Base-by-base conservation (phyloP, 2,113 vertebrate species). In the Reinhardtius hippoglossoides region DNA sequence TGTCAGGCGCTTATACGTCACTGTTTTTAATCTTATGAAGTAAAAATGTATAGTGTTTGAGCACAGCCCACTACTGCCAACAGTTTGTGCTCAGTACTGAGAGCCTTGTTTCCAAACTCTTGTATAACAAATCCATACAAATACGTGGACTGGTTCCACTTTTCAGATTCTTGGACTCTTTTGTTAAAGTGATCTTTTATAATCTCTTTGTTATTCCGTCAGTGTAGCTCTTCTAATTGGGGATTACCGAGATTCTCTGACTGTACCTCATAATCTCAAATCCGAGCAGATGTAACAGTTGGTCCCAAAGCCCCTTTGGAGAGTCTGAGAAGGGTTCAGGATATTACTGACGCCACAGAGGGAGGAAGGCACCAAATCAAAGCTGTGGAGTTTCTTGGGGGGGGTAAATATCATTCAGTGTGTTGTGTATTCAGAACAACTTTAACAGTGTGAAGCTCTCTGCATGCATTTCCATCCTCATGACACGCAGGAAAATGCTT, bases 201-300 rank as follows among this genome's bases (percentile, higher is more conserved):
- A 90, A 88, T 91, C 80, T 86, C 81, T 83, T 85, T 89, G 79
- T 91, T 88, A 77, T 87, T 87, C 67, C 68, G 62, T 77, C 55
- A 66, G 54, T 76, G 74, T 71, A 31, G 81, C 71, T 87, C 48
- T 74, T 80, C 63, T 89, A 76, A 91, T 91, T 91, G 66, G 74
- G 87, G 88, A 91, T 92, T 91, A 86, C 24, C 0, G 35, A 82
- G 71, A 76, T 82, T 79, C 74, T 88, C 81, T 90, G 90, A 88
- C 87, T 83, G 83, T 79, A 82, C 85, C 82, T 86, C 87, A 89
- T 91, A 88, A 91, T 90, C 90, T 92, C 68, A 76, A 56, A 10
- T 80, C 81, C 16, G 56, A 81, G 80, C 86, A 92, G 88, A 92
- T 62, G 31, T 67, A 87, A 88, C 89, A 91, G 89, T 86, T 90